Percentiles rank a stretch among this genome's conserved stretches.
phyloP scores from a whole-genome alignment of 2,113 vertebrate genomes.

The Ploceus nigricollis region DNA sequence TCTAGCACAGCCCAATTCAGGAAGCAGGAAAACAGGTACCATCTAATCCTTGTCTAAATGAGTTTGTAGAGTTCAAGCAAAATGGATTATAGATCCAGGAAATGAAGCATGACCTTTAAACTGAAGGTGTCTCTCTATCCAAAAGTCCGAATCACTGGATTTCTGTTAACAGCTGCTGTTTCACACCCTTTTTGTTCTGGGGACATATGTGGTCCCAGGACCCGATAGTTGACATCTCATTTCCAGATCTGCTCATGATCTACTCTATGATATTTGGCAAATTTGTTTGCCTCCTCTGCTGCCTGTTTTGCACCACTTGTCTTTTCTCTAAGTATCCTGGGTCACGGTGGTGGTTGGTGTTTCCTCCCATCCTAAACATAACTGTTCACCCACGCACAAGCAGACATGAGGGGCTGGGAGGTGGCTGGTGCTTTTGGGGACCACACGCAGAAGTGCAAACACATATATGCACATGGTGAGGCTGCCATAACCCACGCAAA shows the following conservation, averaged over 20 bases:
- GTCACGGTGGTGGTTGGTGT: neutral
- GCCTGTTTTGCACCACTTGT: neutral
- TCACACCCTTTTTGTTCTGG: neutral
- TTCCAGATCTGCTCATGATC: neutral
- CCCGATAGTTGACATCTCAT: neutral
- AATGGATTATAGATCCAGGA: neutral
- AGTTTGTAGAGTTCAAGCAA: neutral
- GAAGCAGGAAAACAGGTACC: neutral
- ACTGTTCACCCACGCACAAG: neutral
- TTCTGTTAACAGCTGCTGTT: neutral
- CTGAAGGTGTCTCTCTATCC: neutral
- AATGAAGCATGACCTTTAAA: neutral
- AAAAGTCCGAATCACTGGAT: neutral
- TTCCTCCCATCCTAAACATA: neutral
- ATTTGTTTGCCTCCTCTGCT: neutral
- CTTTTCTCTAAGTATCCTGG: neutral
- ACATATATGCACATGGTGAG: rapidly evolving
- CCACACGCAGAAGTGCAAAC: neutral
- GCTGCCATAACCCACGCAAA: neutral
- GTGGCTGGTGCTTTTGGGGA: neutral
- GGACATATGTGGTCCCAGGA: neutral
- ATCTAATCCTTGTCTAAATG: neutral
- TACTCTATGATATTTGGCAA: neutral
- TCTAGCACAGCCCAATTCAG: neutral
- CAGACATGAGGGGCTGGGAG: rapidly evolving